Conservation (phyloP, 2,797 vertebrate species). For the Microctenopoma steveboyesi region DNA sequence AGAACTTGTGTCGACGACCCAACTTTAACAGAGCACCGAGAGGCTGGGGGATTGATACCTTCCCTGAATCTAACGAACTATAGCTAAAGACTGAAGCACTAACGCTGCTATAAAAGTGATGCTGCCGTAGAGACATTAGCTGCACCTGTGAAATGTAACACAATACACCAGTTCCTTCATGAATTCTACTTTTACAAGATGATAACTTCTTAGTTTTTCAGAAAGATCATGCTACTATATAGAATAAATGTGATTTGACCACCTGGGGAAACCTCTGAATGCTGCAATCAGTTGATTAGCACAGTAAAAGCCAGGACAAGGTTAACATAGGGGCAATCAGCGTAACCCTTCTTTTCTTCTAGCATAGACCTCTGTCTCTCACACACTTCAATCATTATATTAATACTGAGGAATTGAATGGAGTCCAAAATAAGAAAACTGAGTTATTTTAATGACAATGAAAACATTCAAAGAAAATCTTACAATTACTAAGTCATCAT, state of each 20-base stretch:
- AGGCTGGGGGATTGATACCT: constrained; percentile 85
- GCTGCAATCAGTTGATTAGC: constrained; percentile 28
- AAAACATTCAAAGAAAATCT: constrained; percentile 64
- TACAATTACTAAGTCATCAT: constrained; percentile 56
- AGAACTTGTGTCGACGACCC: constrained; percentile 84
- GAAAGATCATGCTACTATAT: too few species aligned
- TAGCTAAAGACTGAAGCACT: constrained; percentile 67
- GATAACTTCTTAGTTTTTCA: too few species aligned
- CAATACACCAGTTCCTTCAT: too few species aligned
- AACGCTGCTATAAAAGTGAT: constrained; percentile 26
- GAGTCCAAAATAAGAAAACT: constrained; percentile 46
- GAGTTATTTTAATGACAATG: constrained; percentile 74
- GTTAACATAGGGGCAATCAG: background rate
- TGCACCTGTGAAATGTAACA: too few species aligned
- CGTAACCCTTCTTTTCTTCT: background rate
- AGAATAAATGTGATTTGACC: constrained; percentile 22
- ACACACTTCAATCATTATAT: background rate
- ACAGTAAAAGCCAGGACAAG: constrained; percentile 13
- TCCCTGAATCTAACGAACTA: constrained; percentile 91
- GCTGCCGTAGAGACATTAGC: background rate
- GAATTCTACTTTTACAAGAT: too few species aligned
- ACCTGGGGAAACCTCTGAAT: constrained; percentile 9
- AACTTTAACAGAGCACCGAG: constrained; percentile 92
- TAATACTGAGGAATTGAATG: constrained; percentile 12
- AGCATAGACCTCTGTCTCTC: too few species aligned